Evolutionary conservation across 2,888 invertebrate genomes (phyloP).

Genomic region (Caenorhabditis sp.): DNA sequence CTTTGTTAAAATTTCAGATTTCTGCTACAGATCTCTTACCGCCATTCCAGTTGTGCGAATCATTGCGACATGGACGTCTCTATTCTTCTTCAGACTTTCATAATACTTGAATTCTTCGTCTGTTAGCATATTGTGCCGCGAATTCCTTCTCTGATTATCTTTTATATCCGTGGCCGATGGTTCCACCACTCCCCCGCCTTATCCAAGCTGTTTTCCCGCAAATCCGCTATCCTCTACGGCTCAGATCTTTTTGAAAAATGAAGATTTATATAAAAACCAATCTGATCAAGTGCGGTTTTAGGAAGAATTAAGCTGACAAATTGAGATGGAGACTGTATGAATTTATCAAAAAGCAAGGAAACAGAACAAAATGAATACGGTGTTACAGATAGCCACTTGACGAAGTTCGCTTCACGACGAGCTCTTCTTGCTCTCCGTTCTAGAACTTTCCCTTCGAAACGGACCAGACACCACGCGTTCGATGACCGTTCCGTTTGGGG

Average conservation of each 20-base stretch:
- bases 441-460: slow-evolving; percentile 20
- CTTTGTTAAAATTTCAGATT: too few species aligned
- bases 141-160: not conserved
- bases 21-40: too few species aligned
- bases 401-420: too few species aligned
- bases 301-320: not conserved
- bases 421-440: slow-evolving; percentile 22
- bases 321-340: too few species aligned
- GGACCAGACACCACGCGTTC: slow-evolving; percentile 30
- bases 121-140: not conserved
- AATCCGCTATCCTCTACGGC: not conserved
- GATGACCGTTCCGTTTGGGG: slow-evolving; percentile 47
- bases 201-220: slow-evolving; percentile 1
- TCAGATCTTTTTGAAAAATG: not conserved
- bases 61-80: slow-evolving; percentile 14
- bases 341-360: not conserved
- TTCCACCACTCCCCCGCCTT: slow-evolving; percentile 3
- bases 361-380: not conserved
- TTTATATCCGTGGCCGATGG: not conserved
- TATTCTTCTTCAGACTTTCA: slow-evolving; percentile 17
- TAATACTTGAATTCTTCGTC: slow-evolving; percentile 2
- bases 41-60: slow-evolving; percentile 14
- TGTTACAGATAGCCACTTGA: too few species aligned
- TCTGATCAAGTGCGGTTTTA: not conserved
- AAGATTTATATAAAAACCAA: not conserved